A percentile compares a stretch with the other conserved stretches of the same genome.
phyloP scores from a whole-genome alignment of 2,113 vertebrate genomes.

The Rana temporaria region DNA sequence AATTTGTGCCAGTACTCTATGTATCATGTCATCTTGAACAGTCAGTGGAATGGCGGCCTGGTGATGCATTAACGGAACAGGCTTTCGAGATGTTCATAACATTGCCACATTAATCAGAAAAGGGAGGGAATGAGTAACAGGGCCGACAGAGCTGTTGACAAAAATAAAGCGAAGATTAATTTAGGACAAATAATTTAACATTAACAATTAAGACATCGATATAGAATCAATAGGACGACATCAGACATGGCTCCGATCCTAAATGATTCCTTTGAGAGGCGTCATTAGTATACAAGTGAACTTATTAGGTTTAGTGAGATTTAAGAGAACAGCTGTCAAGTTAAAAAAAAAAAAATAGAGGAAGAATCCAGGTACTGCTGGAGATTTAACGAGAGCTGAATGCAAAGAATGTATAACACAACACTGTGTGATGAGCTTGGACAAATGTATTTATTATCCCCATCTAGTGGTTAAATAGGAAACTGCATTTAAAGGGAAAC shows the following conservation, averaged over 20 bases:
- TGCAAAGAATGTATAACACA: no score
- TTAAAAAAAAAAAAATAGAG: no score
- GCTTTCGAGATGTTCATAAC: conserved; percentile 25
- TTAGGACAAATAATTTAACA: conserved; percentile 23
- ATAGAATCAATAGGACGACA: conserved; percentile 26
- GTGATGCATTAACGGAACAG: conserved; percentile 43
- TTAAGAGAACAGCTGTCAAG: not conserved
- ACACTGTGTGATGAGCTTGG: no score
- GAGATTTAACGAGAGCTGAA: no score
- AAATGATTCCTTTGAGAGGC: not conserved
- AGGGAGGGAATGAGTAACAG: conserved; percentile 34
- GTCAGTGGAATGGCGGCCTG: conserved; percentile 18
- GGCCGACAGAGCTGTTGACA: conserved; percentile 5
- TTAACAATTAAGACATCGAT: conserved; percentile 45
- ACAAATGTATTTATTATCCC: no score
- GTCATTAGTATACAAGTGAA: not conserved
- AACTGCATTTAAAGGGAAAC: no score
- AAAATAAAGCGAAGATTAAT: conserved; percentile 32
- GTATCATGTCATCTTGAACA: conserved; percentile 47
- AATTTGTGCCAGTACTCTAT: conserved; percentile 41
- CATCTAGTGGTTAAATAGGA: no score
- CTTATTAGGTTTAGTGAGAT: not conserved
- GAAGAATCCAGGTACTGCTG: no score
- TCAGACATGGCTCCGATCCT: not conserved
- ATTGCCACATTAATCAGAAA: conserved; percentile 29